Conservation (phyloP, 2,113 vertebrate genomes). For the Petroica traversi region DNA sequence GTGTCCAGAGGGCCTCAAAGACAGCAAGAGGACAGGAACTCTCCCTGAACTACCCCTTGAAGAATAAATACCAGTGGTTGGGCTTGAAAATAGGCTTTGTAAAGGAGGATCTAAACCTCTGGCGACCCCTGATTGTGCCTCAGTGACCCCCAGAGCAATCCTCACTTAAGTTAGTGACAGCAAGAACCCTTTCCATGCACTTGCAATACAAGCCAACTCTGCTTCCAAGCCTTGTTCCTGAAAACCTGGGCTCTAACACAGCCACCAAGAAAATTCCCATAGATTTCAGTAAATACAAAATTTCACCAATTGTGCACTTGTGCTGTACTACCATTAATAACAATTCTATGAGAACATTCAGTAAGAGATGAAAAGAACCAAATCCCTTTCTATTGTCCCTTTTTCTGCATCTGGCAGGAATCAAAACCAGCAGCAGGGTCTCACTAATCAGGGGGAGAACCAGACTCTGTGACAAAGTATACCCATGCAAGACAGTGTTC, state of each 20-base stretch:
- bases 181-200: neutral
- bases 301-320: neutral
- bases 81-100: neutral
- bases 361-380: neutral
- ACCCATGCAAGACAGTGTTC: neutral
- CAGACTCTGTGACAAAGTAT: neutral
- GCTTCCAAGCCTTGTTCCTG: neutral
- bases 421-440: neutral
- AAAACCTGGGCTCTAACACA: neutral
- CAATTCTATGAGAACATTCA: neutral
- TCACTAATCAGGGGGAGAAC: neutral
- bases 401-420: neutral
- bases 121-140: neutral
- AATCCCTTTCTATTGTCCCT: neutral
- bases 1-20: neutral
- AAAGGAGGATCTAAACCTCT: neutral
- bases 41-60: neutral
- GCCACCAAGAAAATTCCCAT: neutral
- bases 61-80: neutral
- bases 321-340: neutral
- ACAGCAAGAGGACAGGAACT: neutral
- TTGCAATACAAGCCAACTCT: neutral
- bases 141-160: neutral
- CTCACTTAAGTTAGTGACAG: neutral
- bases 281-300: neutral